These are phyloP conservation scores for Idaea aversata DNA, from an alignment of 2,888 invertebrate genomes.

Conservation along the genomic window DNA sequence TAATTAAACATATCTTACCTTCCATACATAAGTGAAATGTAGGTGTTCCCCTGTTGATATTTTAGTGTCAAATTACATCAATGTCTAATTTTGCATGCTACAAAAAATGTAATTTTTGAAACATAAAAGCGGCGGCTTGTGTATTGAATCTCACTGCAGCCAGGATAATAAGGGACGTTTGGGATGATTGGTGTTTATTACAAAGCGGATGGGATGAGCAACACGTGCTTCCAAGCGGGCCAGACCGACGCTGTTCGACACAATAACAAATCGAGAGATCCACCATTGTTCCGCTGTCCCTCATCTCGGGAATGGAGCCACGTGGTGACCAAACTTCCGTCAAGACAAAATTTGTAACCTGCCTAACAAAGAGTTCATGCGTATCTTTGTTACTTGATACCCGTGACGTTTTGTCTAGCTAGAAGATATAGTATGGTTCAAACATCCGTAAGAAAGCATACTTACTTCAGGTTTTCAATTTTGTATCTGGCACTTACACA, in stretches of 20 bases:
- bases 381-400: slow-evolving; percentile 8
- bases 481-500: no score
- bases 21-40: background rate
- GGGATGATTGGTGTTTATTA: slow-evolving; percentile 34
- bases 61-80: slow-evolving; percentile 15
- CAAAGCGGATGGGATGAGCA: slow-evolving; percentile 51
- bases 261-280: slow-evolving; percentile 67
- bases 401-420: background rate
- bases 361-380: slow-evolving; percentile 10
- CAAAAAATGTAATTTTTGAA: slow-evolving; percentile 8
- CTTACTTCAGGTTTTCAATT: no score
- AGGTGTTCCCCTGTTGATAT: slow-evolving; percentile 7
- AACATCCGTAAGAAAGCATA: no score
- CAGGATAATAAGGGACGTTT: slow-evolving; percentile 26
- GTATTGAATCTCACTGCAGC: slow-evolving; percentile 6
- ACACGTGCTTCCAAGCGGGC: slow-evolving; percentile 67
- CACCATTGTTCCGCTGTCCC: slow-evolving; percentile 60
- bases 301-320: slow-evolving; percentile 49
- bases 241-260: slow-evolving; percentile 51
- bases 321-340: slow-evolving; percentile 61
- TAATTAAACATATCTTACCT: no score
- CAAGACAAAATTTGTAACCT: slow-evolving; percentile 16
- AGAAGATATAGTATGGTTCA: background rate
- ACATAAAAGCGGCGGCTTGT: slow-evolving; percentile 13
- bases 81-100: slow-evolving; percentile 15